Conservation (phyloP, 1,140 invertebrate genomes). For the Parapsyche elsis region DNA sequence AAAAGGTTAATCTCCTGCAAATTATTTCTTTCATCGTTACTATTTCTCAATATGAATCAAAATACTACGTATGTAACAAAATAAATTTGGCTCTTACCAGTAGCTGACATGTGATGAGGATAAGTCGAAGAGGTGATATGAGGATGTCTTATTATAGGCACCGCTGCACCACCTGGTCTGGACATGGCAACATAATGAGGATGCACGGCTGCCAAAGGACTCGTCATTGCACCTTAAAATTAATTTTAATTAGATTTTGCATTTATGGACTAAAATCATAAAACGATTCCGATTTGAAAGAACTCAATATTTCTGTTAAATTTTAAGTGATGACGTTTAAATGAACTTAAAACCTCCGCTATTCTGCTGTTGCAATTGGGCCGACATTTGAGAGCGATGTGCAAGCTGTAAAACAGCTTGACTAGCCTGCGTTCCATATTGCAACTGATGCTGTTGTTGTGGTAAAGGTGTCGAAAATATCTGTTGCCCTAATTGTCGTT, state of each 20-base stretch:
- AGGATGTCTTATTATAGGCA: constrained; percentile 60
- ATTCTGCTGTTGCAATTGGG: constrained; percentile 47
- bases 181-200: constrained; percentile 21
- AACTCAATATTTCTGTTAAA: background rate
- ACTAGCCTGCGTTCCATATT: constrained; percentile 35
- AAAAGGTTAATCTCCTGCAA: background rate
- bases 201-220: constrained; percentile 42
- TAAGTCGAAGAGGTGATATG: constrained; percentile 66
- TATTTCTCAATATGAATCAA: background rate
- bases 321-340: background rate
- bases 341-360: constrained; percentile 37
- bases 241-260: background rate
- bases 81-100: constrained; percentile 2
- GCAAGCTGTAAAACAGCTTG: constrained; percentile 50
- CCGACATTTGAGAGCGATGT: constrained; percentile 50
- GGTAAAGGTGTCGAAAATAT: constrained; percentile 62
- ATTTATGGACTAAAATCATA: background rate
- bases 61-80: background rate
- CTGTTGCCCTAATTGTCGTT: constrained; percentile 56
- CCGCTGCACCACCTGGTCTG: constrained; percentile 42
- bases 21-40: too few species aligned
- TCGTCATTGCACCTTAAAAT: constrained; percentile 41
- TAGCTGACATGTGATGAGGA: constrained; percentile 64
- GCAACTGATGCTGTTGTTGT: constrained; percentile 55
- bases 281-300: background rate